phyloP scores from a whole-genome alignment of 2,888 invertebrate genomes.

The Bombylius discolor region DNA sequence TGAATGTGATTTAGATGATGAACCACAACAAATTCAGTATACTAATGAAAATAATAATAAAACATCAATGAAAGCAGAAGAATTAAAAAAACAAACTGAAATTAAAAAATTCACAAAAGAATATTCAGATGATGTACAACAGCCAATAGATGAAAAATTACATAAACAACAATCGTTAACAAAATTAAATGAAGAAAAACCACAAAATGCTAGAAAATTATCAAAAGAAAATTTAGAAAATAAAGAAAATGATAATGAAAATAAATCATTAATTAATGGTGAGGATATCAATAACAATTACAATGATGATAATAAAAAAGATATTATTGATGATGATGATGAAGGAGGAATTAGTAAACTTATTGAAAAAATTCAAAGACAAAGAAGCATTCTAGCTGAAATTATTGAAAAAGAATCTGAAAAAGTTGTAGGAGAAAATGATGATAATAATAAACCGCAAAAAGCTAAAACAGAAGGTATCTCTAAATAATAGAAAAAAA shows the following conservation, averaged over 20 bases:
- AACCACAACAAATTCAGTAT: background rate
- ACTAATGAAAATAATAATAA: background rate
- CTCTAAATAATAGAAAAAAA: background rate
- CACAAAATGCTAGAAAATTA: background rate
- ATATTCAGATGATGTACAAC: background rate
- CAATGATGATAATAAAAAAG: slow-evolving; percentile 14
- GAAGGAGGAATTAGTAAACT: slow-evolving; percentile 51
- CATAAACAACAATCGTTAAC: background rate
- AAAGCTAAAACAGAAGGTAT: slow-evolving; percentile 2
- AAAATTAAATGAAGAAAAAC: background rate
- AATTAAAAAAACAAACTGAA: background rate
- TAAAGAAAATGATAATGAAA: background rate
- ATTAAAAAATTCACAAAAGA: background rate
- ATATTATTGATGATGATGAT: slow-evolving; percentile 34
- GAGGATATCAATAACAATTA: slow-evolving; percentile 7
- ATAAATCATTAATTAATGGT: background rate
- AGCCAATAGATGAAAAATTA: background rate
- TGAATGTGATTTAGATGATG: slow-evolving; percentile 6
- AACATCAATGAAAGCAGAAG: background rate
- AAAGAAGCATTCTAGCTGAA: slow-evolving; percentile 57
- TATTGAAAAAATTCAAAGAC: slow-evolving; percentile 50
- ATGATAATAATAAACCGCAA: slow-evolving; percentile 26
- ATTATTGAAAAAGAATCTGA: slow-evolving; percentile 36
- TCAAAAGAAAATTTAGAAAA: background rate
- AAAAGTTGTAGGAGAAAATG: background rate